Percentiles rank a stretch among this genome's conserved stretches.
Evolutionary conservation across 2,113 vertebrate genomes (phyloP).

Genomic region (Oncorhynchus mykiss): DNA sequence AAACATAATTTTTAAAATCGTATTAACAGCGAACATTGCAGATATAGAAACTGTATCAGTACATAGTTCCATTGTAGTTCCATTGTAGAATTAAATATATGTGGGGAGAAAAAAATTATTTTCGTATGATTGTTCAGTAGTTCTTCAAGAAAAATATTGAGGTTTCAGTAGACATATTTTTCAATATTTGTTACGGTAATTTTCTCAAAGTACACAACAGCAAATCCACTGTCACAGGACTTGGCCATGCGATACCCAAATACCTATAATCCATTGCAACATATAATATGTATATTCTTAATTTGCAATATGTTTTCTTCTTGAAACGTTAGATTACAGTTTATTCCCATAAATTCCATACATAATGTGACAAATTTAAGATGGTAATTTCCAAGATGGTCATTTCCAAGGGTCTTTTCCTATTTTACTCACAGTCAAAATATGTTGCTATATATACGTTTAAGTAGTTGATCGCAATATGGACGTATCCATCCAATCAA

Average conservation of each 20-base stretch:
- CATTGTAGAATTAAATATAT: constrained; percentile 71
- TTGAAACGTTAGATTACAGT: constrained; percentile 62
- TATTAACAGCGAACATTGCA: constrained; percentile 92
- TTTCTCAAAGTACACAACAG: constrained; percentile 84
- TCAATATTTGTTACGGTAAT: constrained; percentile 57
- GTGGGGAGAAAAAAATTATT: constrained; percentile 55
- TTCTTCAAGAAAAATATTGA: constrained; percentile 68
- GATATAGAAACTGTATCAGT: constrained; percentile 97
- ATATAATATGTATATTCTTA: constrained; percentile 73
- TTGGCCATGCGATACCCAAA: constrained; percentile 85
- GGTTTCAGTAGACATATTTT: constrained; percentile 71
- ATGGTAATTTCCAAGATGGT: constrained; percentile 45
- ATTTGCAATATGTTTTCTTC: constrained; percentile 76
- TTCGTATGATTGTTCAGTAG: constrained; percentile 55
- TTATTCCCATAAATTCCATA: constrained; percentile 74
- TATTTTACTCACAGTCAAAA: constrained; percentile 70
- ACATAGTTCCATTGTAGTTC: constrained; percentile 75
- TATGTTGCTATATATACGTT: constrained; percentile 65
- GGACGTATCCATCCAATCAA: constrained; percentile 75
- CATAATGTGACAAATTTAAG: constrained; percentile 70
- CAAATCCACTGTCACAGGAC: constrained; percentile 89
- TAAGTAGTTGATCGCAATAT: constrained; percentile 71
- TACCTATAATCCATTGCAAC: constrained; percentile 76
- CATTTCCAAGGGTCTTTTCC: constrained; percentile 48
- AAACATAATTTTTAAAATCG: constrained; percentile 71